Base-by-base conservation (phyloP, 2,113 vertebrate genomes). In the Regulus satrapa region DNA sequence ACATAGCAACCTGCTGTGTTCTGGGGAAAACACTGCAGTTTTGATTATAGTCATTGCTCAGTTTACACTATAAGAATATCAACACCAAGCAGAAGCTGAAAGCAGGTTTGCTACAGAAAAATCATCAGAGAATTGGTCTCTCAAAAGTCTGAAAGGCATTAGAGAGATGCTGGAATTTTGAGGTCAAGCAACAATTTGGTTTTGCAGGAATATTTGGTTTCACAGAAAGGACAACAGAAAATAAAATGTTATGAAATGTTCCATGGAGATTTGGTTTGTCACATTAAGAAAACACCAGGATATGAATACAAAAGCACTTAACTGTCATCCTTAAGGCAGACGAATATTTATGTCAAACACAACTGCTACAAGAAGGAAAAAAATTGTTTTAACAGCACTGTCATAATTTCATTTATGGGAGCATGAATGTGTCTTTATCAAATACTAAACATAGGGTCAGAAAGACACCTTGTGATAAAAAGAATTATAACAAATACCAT, bases 1-100 rank as follows among this genome's bases (percentile, higher is more conserved):
- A 92, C 90, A 5, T 2, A 76, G 55, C 63, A 92, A 74, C 78
- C 88, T 90, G 34, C 79, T 94, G 63, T 5, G 13, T 80, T 94
- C 89, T 83, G 59, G 31, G 71, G 78, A 85, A 95, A 96, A 89
- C 49, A 72, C 67, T 58, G 87, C 82, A 93, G 73, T 83, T 93
- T 73, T 88, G 78, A 88, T 88, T 92, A 69, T 40, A 94, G 64
- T 80, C 85, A 93, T 77, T 88, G 78, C 85, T 95, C 82, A 67
- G 63, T 80, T 95, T 88, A 74, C 76, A 79, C 25, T 36, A 48
- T n/a, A 89, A 38, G 23, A 38, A 48, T 79, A 85, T 66, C 58
- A 94, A 66, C 43, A 62, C 13, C 6, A 64, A 51, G 28, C 28
- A 94, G 89, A 75, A 92, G 32, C 9, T 59, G 34, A 84, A 82